Evolutionary conservation across 2,888 invertebrate genomes (phyloP), one percentile per base, ranked within the genome.

Genomic region (Meta bourneti): DNA sequence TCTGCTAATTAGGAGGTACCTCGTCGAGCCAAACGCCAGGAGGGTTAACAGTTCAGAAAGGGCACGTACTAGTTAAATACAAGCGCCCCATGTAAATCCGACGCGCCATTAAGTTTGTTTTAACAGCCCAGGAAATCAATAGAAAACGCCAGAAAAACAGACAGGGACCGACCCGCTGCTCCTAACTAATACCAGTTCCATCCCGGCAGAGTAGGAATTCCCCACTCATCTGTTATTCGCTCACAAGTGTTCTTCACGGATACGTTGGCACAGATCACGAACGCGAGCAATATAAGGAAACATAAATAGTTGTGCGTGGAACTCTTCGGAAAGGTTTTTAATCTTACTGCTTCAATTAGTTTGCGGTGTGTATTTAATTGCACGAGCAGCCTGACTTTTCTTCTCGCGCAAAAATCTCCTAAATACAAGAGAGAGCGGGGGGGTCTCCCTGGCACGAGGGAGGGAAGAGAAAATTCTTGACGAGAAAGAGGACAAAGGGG

Each of bases 361-460:
- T 82, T 91, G 91, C 91, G 91, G 91, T 91, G 87, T 91, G 91
- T 91, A 91, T 91, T 91, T 87, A 91, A 91, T 91, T 91, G 91
- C 87, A 78, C 54, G 80, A 90, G 90, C 81, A 75, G 80, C 54
- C 51, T 20, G 82, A 54, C 49, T 8, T 61, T 82, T 87, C 78
- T 82, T 91, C 87, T 87, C 51, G 70, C 81, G 81, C 74, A 86
- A 85, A 90, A 90, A 86, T 81, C 85, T 81, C 74, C 71, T 77
- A 86, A 90, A 90, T 90, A 83, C 82, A 80, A 49, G 74, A 34
- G 77, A 71, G 6, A 75, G 71, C 52, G 85, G 80, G 13, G 90
- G 79, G 72, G 34, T 34, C 34, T 34, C 34, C 1, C 34, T 34
- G 34, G 34, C 34, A 34, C 34, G 34, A 34, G 69, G 34, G 61